phyloP scores from a whole-genome alignment of 2,888 invertebrate genomes.

The Ptycholaimellus sp. region DNA sequence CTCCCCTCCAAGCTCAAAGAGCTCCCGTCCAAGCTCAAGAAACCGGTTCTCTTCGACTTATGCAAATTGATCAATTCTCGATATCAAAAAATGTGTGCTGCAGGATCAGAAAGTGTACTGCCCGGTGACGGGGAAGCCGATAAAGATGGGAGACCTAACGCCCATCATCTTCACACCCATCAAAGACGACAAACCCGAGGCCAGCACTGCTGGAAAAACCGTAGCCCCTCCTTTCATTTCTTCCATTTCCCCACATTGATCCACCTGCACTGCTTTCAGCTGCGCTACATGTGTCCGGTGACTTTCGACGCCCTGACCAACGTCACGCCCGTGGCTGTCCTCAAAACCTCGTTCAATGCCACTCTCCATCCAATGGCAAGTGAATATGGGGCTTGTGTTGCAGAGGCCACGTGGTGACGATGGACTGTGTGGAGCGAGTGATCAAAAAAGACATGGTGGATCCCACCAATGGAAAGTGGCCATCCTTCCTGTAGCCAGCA shows the following conservation, averaged over 20 bases:
- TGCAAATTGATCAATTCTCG: no score
- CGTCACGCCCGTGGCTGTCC: slow-evolving; percentile 71
- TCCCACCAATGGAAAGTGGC: slow-evolving; percentile 51
- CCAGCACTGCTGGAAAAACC: slow-evolving; percentile 2
- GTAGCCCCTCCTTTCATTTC: not conserved
- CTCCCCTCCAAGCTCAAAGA: slow-evolving; percentile 2
- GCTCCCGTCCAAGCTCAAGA: no score
- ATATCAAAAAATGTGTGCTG: no score
- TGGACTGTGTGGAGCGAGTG: slow-evolving; percentile 83
- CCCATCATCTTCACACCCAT: slow-evolving; percentile 72
- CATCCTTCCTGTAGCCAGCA: not conserved
- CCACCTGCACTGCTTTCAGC: slow-evolving; percentile 1
- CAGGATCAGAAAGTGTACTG: slow-evolving; percentile 49
- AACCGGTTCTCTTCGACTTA: no score
- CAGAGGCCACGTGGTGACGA: slow-evolving; percentile 77
- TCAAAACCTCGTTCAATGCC: slow-evolving; percentile 47
- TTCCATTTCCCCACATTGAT: not conserved
- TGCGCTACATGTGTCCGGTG: slow-evolving; percentile 85
- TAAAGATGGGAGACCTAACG: slow-evolving; percentile 73
- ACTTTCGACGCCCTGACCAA: slow-evolving; percentile 84
- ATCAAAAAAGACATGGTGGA: slow-evolving; percentile 89
- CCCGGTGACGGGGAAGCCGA: slow-evolving; percentile 55
- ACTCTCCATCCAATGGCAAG: not conserved
- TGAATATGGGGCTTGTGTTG: no score
- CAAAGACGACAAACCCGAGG: slow-evolving; percentile 45